Percentiles rank a stretch among this genome's conserved stretches.
phyloP scores from a whole-genome alignment of 2,888 invertebrate genomes.

The Zootermopsis nevadensis region DNA sequence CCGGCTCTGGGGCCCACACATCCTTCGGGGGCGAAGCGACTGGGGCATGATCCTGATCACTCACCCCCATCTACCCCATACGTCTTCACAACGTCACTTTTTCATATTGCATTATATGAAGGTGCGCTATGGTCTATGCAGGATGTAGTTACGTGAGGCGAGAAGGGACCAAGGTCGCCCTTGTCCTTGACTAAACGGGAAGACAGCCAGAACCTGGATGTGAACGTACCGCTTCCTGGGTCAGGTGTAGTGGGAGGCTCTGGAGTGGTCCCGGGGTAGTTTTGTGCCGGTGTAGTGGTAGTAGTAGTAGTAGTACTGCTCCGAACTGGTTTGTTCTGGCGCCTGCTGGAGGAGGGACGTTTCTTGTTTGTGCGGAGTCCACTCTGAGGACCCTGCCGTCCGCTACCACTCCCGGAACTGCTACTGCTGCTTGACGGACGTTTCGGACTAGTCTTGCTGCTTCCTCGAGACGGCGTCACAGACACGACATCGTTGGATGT shows the following conservation, averaged over 20 bases:
- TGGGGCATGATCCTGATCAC: no score
- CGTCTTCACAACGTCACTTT: no score
- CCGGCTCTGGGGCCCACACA: no score
- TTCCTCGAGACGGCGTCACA: constrained; percentile 20
- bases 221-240: constrained; percentile 77
- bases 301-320: constrained; percentile 72
- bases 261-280: constrained; percentile 71
- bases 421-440: neutral
- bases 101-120: no score
- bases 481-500: constrained; percentile 51
- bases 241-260: constrained; percentile 92
- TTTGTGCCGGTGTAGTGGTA: constrained; percentile 60
- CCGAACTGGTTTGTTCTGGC: constrained; percentile 68
- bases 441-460: constrained; percentile 39
- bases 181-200: no score
- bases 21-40: no score
- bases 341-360: constrained; percentile 56
- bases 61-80: no score
- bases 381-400: constrained; percentile 49
- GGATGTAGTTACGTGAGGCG: no score
- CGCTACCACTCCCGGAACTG: constrained; percentile 3
- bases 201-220: no score
- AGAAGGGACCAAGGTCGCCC: no score
- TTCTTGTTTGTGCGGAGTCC: constrained; percentile 49
- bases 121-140: neutral